Evolutionary conservation across 35 echinoderm and acorn worm genomes (phyloP).

Genomic region (Chiridota heheva): DNA sequence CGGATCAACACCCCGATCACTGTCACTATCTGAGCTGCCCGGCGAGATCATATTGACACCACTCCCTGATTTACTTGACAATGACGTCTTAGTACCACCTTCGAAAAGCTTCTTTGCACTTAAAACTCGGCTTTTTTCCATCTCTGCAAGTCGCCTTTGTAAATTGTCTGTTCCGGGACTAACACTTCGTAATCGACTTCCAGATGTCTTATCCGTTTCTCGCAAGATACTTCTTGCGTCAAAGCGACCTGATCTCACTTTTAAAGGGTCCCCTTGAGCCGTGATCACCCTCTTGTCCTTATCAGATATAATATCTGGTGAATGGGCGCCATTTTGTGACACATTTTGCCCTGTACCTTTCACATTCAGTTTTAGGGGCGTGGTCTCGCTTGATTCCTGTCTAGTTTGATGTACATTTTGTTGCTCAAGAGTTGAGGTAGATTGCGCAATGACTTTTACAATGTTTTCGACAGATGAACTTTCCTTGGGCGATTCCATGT

Average conservation of each 20-base stretch:
- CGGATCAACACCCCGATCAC: slow-evolving; percentile 61
- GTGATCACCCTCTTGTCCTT: too few species aligned
- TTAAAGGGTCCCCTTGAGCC: slow-evolving; percentile 9
- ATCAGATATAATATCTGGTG: too few species aligned
- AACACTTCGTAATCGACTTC: slow-evolving; percentile 25
- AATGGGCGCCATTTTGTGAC: too few species aligned
- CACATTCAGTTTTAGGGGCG: too few species aligned
- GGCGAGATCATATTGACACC: slow-evolving; percentile 35
- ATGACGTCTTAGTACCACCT: slow-evolving; percentile 18
- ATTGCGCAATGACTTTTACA: too few species aligned
- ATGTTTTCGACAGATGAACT: too few species aligned
- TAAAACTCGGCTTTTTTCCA: slow-evolving; percentile 62
- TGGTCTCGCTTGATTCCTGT: too few species aligned
- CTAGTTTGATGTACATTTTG: too few species aligned
- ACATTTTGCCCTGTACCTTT: too few species aligned
- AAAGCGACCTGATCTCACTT: slow-evolving; percentile 73
- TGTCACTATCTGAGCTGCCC: slow-evolving; percentile 49
- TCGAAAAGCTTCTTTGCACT: slow-evolving; percentile 83
- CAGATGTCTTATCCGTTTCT: slow-evolving; percentile 75
- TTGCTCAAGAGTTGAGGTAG: too few species aligned
- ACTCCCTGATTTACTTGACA: slow-evolving; percentile 11
- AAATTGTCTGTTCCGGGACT: slow-evolving; percentile 41
- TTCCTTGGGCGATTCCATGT: too few species aligned
- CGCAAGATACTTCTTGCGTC: slow-evolving; percentile 73
- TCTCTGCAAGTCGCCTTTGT: slow-evolving; percentile 53